Evolutionary conservation across 2,113 vertebrate genomes (phyloP).

Genomic region (Fulmarus glacialis): DNA sequence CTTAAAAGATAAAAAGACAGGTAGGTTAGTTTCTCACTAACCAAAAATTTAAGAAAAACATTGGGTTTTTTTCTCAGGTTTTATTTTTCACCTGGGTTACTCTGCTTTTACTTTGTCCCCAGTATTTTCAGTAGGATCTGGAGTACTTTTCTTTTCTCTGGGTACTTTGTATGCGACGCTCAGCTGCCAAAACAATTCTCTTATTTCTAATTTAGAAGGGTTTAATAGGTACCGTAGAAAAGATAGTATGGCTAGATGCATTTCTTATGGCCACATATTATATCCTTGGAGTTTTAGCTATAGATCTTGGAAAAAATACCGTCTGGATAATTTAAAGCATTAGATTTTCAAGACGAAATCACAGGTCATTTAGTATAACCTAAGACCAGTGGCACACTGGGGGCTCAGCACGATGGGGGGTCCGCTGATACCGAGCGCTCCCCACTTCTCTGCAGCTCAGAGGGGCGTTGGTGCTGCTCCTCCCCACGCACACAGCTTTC

Average conservation of each 20-base stretch:
- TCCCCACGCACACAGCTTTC: accelerated
- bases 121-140: neutral
- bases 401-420: accelerated
- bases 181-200: neutral
- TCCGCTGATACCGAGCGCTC: accelerated
- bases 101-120: neutral
- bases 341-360: neutral
- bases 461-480: neutral
- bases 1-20: neutral
- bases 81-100: neutral
- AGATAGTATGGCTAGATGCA: neutral
- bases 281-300: neutral
- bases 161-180: neutral
- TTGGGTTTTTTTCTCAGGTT: neutral
- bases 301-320: neutral
- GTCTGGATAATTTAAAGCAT: neutral
- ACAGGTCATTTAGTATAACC: neutral
- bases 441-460: neutral
- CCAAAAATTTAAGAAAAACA: neutral
- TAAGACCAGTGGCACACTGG: accelerated
- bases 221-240: neutral
- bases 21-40: neutral
- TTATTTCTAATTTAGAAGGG: neutral
- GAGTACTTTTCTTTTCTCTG: neutral
- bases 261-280: neutral